These are phyloP conservation scores for Psilopogon haemacephalus DNA, from an alignment of 2,113 vertebrate genomes.

Conservation along the genomic window DNA sequence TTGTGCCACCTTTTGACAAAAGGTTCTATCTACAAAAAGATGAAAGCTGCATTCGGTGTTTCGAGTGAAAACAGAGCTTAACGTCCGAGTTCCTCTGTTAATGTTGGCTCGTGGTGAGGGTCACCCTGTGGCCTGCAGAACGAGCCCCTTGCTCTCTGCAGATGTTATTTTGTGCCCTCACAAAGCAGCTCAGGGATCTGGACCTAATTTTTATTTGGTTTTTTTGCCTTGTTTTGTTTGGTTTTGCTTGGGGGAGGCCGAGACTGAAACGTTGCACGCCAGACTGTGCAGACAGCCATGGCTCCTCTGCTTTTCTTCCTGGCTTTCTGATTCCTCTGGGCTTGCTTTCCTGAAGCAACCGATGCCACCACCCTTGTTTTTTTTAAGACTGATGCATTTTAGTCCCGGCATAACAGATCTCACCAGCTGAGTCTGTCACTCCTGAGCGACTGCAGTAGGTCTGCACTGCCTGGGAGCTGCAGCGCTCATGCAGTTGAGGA, in stretches of 20 bases:
- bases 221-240: neutral
- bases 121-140: slow-evolving; percentile 2
- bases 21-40: slow-evolving; percentile 25
- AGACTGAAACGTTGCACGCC: neutral
- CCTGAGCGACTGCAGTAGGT: neutral
- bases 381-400: neutral
- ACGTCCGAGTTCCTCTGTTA: slow-evolving; percentile 40
- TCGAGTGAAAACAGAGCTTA: slow-evolving; percentile 49
- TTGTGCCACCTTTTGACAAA: neutral
- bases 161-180: slow-evolving; percentile 26
- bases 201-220: neutral
- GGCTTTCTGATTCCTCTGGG: neutral
- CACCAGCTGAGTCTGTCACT: neutral
- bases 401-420: neutral
- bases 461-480: neutral
- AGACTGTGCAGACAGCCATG: neutral
- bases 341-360: neutral
- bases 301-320: neutral
- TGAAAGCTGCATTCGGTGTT: slow-evolving; percentile 47
- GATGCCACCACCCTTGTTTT: neutral
- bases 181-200: neutral
- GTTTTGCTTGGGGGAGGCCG: neutral
- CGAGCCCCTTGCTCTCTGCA: slow-evolving; percentile 30
- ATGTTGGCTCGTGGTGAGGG: slow-evolving; percentile 21
- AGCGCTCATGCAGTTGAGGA: neutral